Base-by-base conservation (phyloP, 1,140 invertebrate genomes). In the Tetragnatha versicolor region DNA sequence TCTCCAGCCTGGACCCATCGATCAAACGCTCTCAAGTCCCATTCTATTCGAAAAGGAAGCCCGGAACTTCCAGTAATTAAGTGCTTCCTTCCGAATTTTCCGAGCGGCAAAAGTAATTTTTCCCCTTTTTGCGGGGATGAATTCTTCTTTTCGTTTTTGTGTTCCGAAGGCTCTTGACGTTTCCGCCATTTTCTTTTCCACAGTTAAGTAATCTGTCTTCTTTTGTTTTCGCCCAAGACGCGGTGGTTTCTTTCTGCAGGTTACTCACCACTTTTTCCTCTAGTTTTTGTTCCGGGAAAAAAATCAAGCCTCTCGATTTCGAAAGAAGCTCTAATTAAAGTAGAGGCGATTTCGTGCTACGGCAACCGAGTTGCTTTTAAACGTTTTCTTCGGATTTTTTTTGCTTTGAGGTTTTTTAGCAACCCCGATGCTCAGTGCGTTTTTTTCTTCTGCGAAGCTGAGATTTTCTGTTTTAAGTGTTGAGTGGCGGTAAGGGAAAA, bases 61-160 rank as follows among this genome's bases (percentile, higher is more conserved):
- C 51, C 68, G 68, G 70, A 75, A 75, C 70, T 75, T 61, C 37
- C n/a, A 45, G 70, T 75, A 75, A 73, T 75, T 75, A 75, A 75
- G 55, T 60, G 55, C 20, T 75, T 75, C 70, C 70, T 75, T 75
- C 70, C 69, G 51, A 73, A 73, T 61, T 61, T 75, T 75, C 51
- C 37, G 35, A 33, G 27, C 31, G 35, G 39, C 51, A 61, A 75
- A 75, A 75, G 55, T 61, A 61, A 75, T 61, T 75, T 75, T 61
- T 75, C 39, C n/a, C 29, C 25, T 37, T 37, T 69, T 53, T 69
- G 31, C 31, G 22, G 33, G 27, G 37, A n/a, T 14, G 45, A 53
- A 69, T 25, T 69, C 45, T 69, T 47, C 31, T 69, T 49, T 69
- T 47, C 25, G 29, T 49, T 69, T 69, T 69, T 69, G 33, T 49